Evolutionary conservation across 1,140 invertebrate genomes (phyloP), one percentile per base, ranked within the genome.

Genomic region (Meloidogyne floridensis): DNA sequence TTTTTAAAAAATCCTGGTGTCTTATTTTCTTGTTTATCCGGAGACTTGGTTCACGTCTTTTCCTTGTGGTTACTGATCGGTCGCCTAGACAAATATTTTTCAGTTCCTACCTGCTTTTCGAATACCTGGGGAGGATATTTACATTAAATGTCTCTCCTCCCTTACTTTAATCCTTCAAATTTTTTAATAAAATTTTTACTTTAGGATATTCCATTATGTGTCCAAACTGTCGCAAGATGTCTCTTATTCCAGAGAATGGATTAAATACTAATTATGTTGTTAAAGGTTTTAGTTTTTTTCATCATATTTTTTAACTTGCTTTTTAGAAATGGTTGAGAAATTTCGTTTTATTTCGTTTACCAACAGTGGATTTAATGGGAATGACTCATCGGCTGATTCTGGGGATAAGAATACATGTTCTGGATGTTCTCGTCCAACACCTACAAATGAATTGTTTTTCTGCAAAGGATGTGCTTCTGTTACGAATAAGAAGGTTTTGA

Each of bases 281-380:
- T 69, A 76, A 76, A 76, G 75, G 75, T 76, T 18, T 32, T 18
- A 18, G 20, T 20, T 75, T 56, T 47, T 56, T 20, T 74, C n/a
- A 47, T 8, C 20, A 43, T 11, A 51, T 9, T 32, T 20, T 59
- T 42, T 10, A 53, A n/a, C n/a, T n/a, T n/a, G n/a, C n/a, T 15
- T 56, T 76, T 76, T 56, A 76, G 75, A 76, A 42, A 76, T 76
- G 75, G 75, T 76, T 69, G 75, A 76, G 6, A 76, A 76, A n/a
- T 76, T 76, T 56, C 75, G 47, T n/a, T n/a, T 42, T 15, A 76
- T 69, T 76, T 65, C 13, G 15, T 13, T 56, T n/a, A 5, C 47
- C 15, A 76, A 65, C 56, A 4, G 51, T 53, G 47, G 53, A 56
- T 74, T 15, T 20, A 51, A 7, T 11, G 15, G 9, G 3, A 47